Evolutionary conservation across 2,113 vertebrate species (phyloP).

Genomic region (Carettochelys insculpta): DNA sequence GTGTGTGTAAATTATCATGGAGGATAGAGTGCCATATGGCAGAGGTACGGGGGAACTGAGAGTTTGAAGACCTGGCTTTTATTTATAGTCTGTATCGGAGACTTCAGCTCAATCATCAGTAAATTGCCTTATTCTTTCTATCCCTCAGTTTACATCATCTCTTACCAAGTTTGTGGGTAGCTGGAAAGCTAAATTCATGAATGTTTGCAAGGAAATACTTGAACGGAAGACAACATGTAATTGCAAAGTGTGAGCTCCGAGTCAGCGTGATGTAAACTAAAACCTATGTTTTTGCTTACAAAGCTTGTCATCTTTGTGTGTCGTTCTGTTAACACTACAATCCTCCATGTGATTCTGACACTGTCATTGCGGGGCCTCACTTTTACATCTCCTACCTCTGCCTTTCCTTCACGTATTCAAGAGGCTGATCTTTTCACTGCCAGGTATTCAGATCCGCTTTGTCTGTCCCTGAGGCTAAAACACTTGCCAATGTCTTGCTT

Average conservation of each 20-base stretch:
- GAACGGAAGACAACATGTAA: background rate
- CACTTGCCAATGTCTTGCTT: background rate
- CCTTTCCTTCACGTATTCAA: background rate
- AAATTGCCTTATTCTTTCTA: background rate
- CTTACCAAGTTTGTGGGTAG: background rate
- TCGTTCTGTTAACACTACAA: background rate
- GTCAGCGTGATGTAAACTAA: background rate
- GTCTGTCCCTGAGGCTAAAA: background rate
- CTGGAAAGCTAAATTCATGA: background rate
- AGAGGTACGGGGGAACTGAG: background rate
- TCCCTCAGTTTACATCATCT: background rate
- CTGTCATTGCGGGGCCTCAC: background rate
- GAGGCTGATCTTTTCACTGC: background rate
- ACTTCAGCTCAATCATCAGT: background rate
- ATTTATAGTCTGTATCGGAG: constrained; percentile 7
- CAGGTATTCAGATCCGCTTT: background rate
- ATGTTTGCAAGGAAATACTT: background rate
- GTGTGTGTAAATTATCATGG: background rate
- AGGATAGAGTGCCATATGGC: background rate
- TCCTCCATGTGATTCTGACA: background rate
- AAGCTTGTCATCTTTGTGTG: constrained; percentile 12
- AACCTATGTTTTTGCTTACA: constrained; percentile 13
- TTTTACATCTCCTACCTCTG: no score
- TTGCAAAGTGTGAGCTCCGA: background rate
- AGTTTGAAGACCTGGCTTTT: background rate